Evolutionary conservation across 2,888 invertebrate species (phyloP).

Genomic region (Nomada goodeniana): DNA sequence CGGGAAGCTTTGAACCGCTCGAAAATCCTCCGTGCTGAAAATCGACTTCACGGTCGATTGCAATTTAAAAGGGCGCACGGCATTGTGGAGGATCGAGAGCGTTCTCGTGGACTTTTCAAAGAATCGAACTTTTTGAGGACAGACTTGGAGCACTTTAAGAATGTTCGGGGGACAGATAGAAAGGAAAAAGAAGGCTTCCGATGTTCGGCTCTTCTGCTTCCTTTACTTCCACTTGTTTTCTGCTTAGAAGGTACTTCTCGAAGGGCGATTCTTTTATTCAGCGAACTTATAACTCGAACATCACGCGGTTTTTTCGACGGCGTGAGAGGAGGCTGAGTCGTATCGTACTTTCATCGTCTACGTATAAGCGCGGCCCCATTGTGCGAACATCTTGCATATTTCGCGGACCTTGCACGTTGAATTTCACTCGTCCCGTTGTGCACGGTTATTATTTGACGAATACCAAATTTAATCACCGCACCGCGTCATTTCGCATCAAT

Average conservation of each 20-base stretch:
- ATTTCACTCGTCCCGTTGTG: no score
- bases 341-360: not conserved
- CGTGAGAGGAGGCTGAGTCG: not conserved
- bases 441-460: no score
- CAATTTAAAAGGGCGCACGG: slow-evolving; percentile 48
- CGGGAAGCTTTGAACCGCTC: not conserved
- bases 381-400: not conserved
- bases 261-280: slow-evolving; percentile 49
- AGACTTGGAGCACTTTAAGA: slow-evolving; percentile 55
- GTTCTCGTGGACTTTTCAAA: slow-evolving; percentile 53
- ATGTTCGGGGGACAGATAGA: slow-evolving; percentile 52
- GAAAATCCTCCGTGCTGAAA: slow-evolving; percentile 20
- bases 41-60: slow-evolving; percentile 53
- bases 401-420: not conserved
- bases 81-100: slow-evolving; percentile 56
- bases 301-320: not conserved
- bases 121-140: slow-evolving; percentile 56
- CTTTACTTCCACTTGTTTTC: slow-evolving; percentile 55
- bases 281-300: slow-evolving; percentile 41
- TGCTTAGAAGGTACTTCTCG: slow-evolving; percentile 49
- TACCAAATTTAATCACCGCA: no score
- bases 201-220: slow-evolving; percentile 59
- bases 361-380: not conserved
- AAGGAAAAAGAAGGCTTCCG: slow-evolving; percentile 40
- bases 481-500: no score